Base-by-base conservation (phyloP, 1,140 invertebrate species). In the Microplitis mediator region DNA sequence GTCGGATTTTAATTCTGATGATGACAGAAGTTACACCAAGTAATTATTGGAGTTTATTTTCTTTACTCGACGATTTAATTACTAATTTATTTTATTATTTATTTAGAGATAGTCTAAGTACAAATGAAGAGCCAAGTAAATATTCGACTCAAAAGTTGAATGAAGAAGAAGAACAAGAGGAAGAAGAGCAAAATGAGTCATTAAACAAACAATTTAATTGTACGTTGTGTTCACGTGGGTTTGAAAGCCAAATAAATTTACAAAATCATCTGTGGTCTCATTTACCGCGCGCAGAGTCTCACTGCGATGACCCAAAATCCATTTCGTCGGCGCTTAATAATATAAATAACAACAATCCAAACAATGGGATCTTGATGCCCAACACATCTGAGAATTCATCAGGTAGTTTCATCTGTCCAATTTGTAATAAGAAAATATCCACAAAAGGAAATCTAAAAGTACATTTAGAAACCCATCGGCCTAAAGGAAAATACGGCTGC, bases 391-490 rank as follows among this genome's bases (percentile, higher is more conserved):
- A 63, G 13, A 67, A 72, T 72, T 76, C 11, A 8, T 32, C 16
- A n/a, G 80, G 79, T 0, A 86, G 81, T 60, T 88, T 85, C 69
- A 86, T 86, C 45, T 92, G 92, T 84, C 88, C 88, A 35, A 89
- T 90, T 75, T 93, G 91, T 81, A 86, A 88, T 60, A 91, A 89
- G 81, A 85, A 81, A 81, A 91, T 91, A 77, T 91, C 87, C 74
- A 90, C 88, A 64, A 92, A 90, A 79, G 87, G 88, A 75, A 91
- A 92, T 81, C 82, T 92, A 16, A 90, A 92, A 82, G 85, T 89
- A 51, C 91, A 93, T 86, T 82, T 92, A 67, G 91, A 92, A 79
- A 88, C 89, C 16, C 91, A 92, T 79, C 86, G 88, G 79, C 88
- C 88, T 74, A 90, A 89, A 78, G 90, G 90, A 69, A 89, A 90